Evolutionary conservation across 2,888 invertebrate species (phyloP), one percentile per base, ranked within the genome.

Genomic region (Meliscaeva auricollis): DNA sequence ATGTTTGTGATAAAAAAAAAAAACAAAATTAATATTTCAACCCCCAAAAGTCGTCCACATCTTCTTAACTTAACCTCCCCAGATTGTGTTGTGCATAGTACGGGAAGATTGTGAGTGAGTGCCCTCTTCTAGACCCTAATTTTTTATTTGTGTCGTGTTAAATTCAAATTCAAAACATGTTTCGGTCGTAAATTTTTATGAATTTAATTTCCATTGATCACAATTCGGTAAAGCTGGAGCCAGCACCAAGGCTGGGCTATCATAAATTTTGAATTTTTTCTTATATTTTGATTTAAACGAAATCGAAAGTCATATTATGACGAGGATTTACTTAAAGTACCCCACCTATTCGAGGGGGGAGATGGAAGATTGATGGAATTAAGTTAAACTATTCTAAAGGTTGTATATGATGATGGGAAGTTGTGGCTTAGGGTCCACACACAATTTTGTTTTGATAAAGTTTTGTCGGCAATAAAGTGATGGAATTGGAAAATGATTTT

Each of bases 121-220:
- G 7, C 17, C 72, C 6, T n/a, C 11, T 9, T 15, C 30, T 66
- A 32, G 46, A 48, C 48, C 30, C 17, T 50, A 20, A 5, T 17
- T 35, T 56, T 44, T 17, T 6, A 17, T 58, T 38, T 13, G 5
- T 38, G 3, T 38, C 68, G 70, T 79, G 30, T 64, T 72, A 84
- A 79, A 84, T 84, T 84, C 75, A 76, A 76, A 84, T 84, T 84
- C 84, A 76, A 80, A 84, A 56, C 84, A 84, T 84, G 84, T 80
- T 84, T 75, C 58, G 72, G 66, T 80, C 80, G 80, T 84, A 80
- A 80, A 80, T 84, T 84, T 84, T 80, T 84, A 84, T 84, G 84
- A 84, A 84, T 84, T 84, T 80, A 84, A 84, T 84, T 84, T 84
- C 80, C 80, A 84, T 84, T 80, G 84, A 84, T 84, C 84, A 80